These are phyloP conservation scores for Cotesia vestalis DNA, from an alignment of 1,140 invertebrate genomes.

Conservation along the genomic window DNA sequence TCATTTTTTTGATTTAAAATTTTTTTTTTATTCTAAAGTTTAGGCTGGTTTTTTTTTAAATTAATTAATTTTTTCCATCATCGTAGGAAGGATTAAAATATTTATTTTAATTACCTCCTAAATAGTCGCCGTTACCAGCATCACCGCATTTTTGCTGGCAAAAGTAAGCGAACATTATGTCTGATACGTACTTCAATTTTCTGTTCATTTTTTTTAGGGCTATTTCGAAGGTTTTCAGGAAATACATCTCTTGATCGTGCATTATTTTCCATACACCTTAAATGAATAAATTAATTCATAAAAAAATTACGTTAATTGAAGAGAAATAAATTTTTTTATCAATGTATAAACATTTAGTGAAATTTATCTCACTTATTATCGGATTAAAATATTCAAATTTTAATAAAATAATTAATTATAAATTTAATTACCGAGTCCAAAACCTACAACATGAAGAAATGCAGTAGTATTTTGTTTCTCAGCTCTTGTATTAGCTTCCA, in stretches of 20 bases:
- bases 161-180: slow-evolving; percentile 63
- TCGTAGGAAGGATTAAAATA: neutral
- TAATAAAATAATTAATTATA: slow-evolving; percentile 36
- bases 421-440: slow-evolving; percentile 57
- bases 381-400: neutral
- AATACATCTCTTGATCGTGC: slow-evolving; percentile 61
- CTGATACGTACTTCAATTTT: slow-evolving; percentile 58
- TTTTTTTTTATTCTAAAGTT: too few species aligned
- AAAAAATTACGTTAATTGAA: slow-evolving; percentile 30
- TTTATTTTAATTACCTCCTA: slow-evolving; percentile 45
- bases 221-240: slow-evolving; percentile 61
- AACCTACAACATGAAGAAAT: slow-evolving; percentile 63
- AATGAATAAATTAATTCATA: slow-evolving; percentile 32
- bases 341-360: too few species aligned
- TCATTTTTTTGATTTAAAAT: too few species aligned
- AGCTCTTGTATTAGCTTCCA: slow-evolving; percentile 62
- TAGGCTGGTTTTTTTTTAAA: too few species aligned
- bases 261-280: slow-evolving; percentile 52
- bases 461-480: slow-evolving; percentile 61
- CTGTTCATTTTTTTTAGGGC: slow-evolving; percentile 57
- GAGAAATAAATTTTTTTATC: neutral
- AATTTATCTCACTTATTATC: too few species aligned
- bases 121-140: slow-evolving; percentile 57
- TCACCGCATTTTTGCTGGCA: slow-evolving; percentile 55
- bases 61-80: too few species aligned